Evolutionary conservation across 2,888 invertebrate species (phyloP), one percentile per base, ranked within the genome.

Genomic region (Rhopalosiphum nymphaeae): DNA sequence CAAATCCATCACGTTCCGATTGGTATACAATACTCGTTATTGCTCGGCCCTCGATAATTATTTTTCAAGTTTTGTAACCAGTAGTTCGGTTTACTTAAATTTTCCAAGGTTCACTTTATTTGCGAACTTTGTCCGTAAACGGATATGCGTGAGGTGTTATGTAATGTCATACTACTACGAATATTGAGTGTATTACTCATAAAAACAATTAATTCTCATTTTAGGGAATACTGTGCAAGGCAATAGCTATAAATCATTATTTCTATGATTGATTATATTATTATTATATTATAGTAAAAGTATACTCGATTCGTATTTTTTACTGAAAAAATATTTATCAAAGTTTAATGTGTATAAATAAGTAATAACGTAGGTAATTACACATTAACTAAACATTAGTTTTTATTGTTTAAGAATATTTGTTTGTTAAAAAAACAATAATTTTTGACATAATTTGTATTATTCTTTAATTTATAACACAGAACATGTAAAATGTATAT

Each of bases 1-100:
- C 88, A 92, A 92, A 92, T 88, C 29, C 7, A 87, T 92, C 92
- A 92, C 92, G 92, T 92, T 46, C 67, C 88, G 29, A 91, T 85
- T 57, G 57, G 57, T 86, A 91, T 86, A 86, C 85, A 86, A 85
- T 7, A 46, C 91, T 86, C n/a, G 85, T 91, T 91, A 78, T 36
- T 78, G 36, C 53, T 61, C 29, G 36, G 36, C 61, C 49, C 85
- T n/a, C 57, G 21, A 44, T 86, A 86, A n/a, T 61, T 44, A 25
- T 61, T 91, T 49, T 87, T 92, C 61, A 36, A 61, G 26, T 61
- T 92, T 26, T 36, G 87, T n/a, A 92, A 92, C 92, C 46, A 87
- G 36, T 92, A 61, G 46, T 92, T 87, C 46, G 49, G 49, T 87
- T 13, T 87, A 87, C 61, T 92, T 87, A 36, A 11, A 61, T 86